Evolutionary conservation across 2,888 invertebrate genomes (phyloP).

Genomic region (Seira sanloemensis): DNA sequence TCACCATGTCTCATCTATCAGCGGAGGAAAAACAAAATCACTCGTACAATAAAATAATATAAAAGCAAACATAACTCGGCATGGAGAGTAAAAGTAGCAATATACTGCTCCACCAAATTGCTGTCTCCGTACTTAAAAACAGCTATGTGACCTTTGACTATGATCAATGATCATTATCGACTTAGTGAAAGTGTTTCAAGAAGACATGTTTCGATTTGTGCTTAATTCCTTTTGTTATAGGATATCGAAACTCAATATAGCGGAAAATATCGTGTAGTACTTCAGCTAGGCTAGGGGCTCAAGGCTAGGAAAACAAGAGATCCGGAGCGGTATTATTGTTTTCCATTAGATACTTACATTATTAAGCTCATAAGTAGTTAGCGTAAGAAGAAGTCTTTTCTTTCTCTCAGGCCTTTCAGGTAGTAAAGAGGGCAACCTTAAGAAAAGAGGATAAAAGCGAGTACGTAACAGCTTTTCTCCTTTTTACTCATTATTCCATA

Average conservation of each 20-base stretch:
- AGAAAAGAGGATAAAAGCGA: neutral
- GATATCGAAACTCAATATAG: neutral
- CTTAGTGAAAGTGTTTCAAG: neutral
- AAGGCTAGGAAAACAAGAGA: neutral
- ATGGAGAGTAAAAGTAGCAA: no score
- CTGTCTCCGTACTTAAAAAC: no score
- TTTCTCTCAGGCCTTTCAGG: neutral
- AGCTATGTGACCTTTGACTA: neutral
- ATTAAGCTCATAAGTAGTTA: no score
- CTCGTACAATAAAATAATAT: no score
- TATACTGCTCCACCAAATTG: no score
- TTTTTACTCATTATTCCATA: neutral
- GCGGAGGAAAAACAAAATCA: neutral
- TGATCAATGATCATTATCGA: conserved; percentile 4
- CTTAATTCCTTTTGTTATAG: neutral
- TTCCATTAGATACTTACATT: no score
- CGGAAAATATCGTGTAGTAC: neutral
- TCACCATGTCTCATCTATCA: neutral
- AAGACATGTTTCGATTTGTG: neutral
- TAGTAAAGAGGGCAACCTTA: neutral
- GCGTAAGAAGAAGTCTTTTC: no score
- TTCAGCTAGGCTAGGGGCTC: neutral
- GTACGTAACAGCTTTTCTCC: neutral
- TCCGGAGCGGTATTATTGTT: neutral
- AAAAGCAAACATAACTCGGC: no score